Evolutionary conservation across 2,888 invertebrate species (phyloP).

Genomic region (Pyrochroa serraticornis): DNA sequence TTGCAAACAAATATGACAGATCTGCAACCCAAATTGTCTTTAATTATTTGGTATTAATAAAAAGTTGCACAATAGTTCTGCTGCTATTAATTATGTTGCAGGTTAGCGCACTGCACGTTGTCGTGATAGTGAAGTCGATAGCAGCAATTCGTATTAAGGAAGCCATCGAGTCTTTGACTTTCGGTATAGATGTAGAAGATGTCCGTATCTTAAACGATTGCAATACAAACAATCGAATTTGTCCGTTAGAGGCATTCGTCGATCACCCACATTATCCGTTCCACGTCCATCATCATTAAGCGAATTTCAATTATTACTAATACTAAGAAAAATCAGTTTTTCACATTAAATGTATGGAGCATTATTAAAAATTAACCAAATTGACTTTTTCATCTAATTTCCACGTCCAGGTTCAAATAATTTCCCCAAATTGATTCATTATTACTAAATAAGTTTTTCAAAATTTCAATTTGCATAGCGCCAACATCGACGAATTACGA

Average conservation of each 20-base stretch:
- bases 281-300: conserved; percentile 42
- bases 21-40: conserved; percentile 68
- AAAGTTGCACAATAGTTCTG: background rate
- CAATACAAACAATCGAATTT: conserved; percentile 71
- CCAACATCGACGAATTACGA: too few relatives aligned
- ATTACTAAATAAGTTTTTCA: too few relatives aligned
- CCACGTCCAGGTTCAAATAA: too few relatives aligned
- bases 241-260: conserved; percentile 43
- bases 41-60: conserved; percentile 65
- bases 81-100: conserved; percentile 11
- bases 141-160: conserved; percentile 71
- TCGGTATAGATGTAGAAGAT: conserved; percentile 72
- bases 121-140: conserved; percentile 83
- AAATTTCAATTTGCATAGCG: too few relatives aligned
- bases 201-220: conserved; percentile 71
- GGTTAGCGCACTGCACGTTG: conserved; percentile 46
- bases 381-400: too few relatives aligned
- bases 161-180: conserved; percentile 78
- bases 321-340: too few relatives aligned
- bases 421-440: too few relatives aligned
- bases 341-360: too few relatives aligned
- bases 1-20: conserved; percentile 68
- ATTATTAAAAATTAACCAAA: too few relatives aligned
- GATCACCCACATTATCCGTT: conserved; percentile 55
- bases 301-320: too few relatives aligned